Conservation (phyloP, 2,113 vertebrate genomes). For the Barnardius zonarius region DNA sequence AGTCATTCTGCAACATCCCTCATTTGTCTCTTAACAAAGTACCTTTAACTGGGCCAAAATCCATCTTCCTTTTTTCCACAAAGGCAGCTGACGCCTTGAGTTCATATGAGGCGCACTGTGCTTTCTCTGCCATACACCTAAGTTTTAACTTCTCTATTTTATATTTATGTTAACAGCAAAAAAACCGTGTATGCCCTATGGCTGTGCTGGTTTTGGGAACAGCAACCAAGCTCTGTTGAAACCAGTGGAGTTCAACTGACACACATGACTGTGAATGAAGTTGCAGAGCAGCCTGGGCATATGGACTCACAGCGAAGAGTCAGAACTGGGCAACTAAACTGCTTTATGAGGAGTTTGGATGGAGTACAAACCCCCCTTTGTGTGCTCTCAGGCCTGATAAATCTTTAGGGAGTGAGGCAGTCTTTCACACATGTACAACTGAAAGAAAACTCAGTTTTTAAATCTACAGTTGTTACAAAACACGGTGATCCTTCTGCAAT, state of each 20-base stretch:
- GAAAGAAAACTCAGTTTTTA: not conserved
- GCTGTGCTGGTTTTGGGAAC: not conserved
- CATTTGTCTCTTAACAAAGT: not conserved
- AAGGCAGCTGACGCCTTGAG: conserved; percentile 17
- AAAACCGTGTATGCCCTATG: not conserved
- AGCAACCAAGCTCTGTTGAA: not conserved
- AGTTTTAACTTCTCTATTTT: not conserved
- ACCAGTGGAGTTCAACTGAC: not conserved
- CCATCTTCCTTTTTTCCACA: not conserved
- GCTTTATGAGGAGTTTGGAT: not conserved
- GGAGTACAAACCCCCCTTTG: not conserved
- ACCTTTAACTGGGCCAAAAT: not conserved
- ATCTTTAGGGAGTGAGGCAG: not conserved
- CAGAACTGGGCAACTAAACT: not conserved
- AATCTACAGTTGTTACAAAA: not conserved
- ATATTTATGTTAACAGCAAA: not conserved
- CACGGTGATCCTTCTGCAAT: not conserved
- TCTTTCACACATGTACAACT: not conserved
- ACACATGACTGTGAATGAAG: not conserved
- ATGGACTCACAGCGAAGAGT: not conserved
- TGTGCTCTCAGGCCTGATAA: not conserved
- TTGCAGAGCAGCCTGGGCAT: not conserved
- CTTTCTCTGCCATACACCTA: not conserved
- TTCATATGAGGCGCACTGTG: not conserved
- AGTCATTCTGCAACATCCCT: not conserved